Conservation (phyloP, 2,888 invertebrate genomes). For the Trichogramma dendrolimi region DNA sequence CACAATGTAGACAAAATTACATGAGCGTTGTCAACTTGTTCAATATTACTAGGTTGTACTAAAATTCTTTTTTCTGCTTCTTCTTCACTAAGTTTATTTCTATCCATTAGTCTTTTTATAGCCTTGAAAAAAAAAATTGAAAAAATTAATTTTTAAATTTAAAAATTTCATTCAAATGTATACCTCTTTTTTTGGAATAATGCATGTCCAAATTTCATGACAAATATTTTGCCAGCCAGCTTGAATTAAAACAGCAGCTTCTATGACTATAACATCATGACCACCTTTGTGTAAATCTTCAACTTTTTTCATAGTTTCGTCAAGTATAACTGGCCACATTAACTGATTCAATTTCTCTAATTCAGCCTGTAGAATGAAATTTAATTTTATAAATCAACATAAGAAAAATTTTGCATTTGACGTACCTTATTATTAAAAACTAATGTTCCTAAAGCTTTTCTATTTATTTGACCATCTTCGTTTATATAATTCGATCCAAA, state of each 20-base stretch:
- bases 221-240: constrained; percentile 82
- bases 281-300: constrained; percentile 54
- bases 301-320: constrained; percentile 65
- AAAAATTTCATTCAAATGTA: constrained; percentile 10
- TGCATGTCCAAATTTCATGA: constrained; percentile 92
- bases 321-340: constrained; percentile 86
- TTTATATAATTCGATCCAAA: constrained; percentile 77
- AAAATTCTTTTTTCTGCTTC: constrained; percentile 73
- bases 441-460: constrained; percentile 73
- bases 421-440: constrained; percentile 77
- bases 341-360: constrained; percentile 73
- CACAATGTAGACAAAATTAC: constrained; percentile 87
- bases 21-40: constrained; percentile 74
- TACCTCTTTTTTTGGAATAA: constrained; percentile 80
- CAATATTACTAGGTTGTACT: constrained; percentile 69
- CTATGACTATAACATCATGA: constrained; percentile 70
- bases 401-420: constrained; percentile 7
- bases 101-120: constrained; percentile 64
- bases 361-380: constrained; percentile 51
- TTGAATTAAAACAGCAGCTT: constrained; percentile 88
- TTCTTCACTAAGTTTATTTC: constrained; percentile 71
- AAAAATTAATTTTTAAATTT: constrained; percentile 5
- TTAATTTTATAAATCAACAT: constrained; percentile 5
- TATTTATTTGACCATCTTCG: constrained; percentile 69
- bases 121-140: constrained; percentile 53